Base-by-base conservation (phyloP, 1,140 invertebrate genomes). In the Lanistes nyassanus region DNA sequence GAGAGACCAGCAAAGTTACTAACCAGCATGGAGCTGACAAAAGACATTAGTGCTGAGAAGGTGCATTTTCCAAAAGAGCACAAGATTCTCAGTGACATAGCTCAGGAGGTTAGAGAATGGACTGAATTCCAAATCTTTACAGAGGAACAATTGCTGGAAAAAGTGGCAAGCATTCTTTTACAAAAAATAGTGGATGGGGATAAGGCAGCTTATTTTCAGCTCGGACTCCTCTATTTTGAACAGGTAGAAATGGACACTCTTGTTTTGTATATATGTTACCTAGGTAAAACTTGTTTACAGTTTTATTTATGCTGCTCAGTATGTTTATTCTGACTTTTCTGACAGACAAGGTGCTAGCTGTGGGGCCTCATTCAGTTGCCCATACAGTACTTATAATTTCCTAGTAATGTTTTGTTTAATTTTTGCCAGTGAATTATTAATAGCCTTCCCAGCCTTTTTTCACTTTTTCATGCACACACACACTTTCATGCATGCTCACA, bases 211-310 rank as follows among this genome's bases (percentile, higher is more conserved):
- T 82, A 82, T 62, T 90, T 90, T 76, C 87, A 88, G 55, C 79
- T 89, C 2, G 88, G 84, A 60, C 80, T 88, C 36, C 83, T 89
- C 60, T 88, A 88, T 69, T 87, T 85, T 84, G 87, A 89, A 69
- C 83, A 87, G 82, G 88, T 89, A 72, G 19, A 53, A 53, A 3
- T 62, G 31, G 29, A 34, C 1, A 2, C n/a, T 53, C 21, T 69
- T 47, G 5, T 29, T 69, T n/a, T 26, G 42, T 47, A 69, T 29
- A 16, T 39, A 7, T 26, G 23, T 9, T 42, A 3, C 3, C 9
- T 23, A 53, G 31, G 21, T 26, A 47, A 47, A n/a, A n/a, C 19
- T 5, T 42, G 13, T 42, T 42, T 42, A 42, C n/a, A n/a, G n/a
- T n/a, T n/a, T n/a, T n/a, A n/a, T n/a, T n/a, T n/a, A n/a, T n/a